Evolutionary conservation across 2,113 vertebrate species (phyloP).

Genomic region (Chaetorhynchus papuensis): DNA sequence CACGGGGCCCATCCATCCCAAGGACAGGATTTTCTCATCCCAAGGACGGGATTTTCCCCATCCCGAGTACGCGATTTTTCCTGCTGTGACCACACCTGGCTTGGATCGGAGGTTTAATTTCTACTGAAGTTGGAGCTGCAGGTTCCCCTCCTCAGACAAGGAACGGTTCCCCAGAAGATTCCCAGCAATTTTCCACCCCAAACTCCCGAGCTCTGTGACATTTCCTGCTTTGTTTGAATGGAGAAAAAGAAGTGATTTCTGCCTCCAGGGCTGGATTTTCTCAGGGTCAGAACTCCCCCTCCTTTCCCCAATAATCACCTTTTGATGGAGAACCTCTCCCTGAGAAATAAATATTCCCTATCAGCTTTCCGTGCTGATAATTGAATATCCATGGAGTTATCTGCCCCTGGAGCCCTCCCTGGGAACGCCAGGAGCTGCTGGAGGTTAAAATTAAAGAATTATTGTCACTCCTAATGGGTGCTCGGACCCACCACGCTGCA

Average conservation of each 20-base stretch:
- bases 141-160: background rate
- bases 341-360: background rate
- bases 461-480: background rate
- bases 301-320: background rate
- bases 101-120: background rate
- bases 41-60: background rate
- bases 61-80: background rate
- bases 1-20: background rate
- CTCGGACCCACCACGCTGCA: background rate
- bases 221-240: rapidly evolving
- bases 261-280: background rate
- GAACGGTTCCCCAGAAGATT: background rate
- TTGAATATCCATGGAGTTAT: background rate
- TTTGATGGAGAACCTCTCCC: background rate
- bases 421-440: background rate
- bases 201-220: background rate
- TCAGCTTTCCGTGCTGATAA: background rate
- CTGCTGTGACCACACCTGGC: background rate
- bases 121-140: background rate
- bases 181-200: background rate
- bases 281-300: background rate
- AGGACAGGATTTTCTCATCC: background rate
- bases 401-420: background rate
- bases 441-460: background rate
- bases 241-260: background rate